Evolutionary conservation across 1,140 invertebrate genomes (phyloP).

Genomic region (Drosophila willistoni): DNA sequence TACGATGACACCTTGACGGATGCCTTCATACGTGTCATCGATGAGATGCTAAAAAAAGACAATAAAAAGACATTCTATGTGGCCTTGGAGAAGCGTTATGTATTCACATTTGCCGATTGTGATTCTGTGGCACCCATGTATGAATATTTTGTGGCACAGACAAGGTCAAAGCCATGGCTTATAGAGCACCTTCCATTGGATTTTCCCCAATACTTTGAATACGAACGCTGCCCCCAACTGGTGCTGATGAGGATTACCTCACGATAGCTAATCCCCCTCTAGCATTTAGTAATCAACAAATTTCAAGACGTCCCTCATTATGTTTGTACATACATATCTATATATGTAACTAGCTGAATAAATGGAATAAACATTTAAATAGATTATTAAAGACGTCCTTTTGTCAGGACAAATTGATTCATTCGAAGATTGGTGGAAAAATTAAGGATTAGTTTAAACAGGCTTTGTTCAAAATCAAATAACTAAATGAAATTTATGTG

Average conservation of each 20-base stretch:
- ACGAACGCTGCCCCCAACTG: slow-evolving; percentile 90
- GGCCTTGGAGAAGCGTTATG: slow-evolving; percentile 93
- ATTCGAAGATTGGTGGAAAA: no score
- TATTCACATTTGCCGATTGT: slow-evolving; percentile 91
- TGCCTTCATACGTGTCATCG: slow-evolving; percentile 90
- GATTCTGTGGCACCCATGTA: slow-evolving; percentile 93
- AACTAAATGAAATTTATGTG: no score
- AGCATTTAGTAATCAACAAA: background rate
- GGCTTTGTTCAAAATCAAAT: no score
- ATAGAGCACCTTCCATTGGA: slow-evolving; percentile 87
- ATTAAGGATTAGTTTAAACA: no score
- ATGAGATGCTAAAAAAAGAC: slow-evolving; percentile 86
- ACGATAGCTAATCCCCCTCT: slow-evolving; percentile 19
- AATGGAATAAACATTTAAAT: background rate
- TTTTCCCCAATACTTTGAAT: slow-evolving; percentile 92
- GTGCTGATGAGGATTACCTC: slow-evolving; percentile 88
- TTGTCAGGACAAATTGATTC: no score
- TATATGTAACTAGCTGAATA: background rate
- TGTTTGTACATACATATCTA: background rate
- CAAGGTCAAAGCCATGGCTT: slow-evolving; percentile 83
- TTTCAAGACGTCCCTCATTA: background rate
- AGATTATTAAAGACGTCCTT: no score
- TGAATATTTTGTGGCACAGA: slow-evolving; percentile 89
- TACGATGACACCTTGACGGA: slow-evolving; percentile 94
- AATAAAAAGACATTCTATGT: slow-evolving; percentile 87